Conservation (phyloP, 1,140 invertebrate genomes). For the Brachionus koreanus region DNA sequence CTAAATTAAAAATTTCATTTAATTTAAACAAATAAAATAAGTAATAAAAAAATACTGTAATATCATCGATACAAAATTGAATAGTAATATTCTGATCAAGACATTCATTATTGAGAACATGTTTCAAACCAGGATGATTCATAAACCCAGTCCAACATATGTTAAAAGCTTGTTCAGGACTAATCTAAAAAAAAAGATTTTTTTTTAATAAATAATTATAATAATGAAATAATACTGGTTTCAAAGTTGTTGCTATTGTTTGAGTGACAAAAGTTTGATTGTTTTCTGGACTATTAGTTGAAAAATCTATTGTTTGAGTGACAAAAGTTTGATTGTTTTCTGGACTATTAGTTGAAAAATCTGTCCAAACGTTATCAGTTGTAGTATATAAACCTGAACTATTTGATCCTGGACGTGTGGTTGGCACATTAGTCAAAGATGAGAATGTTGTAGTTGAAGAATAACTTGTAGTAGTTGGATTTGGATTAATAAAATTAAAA, state of each 20-base stretch:
- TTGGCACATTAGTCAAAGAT: too few species aligned
- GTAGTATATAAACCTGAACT: background rate
- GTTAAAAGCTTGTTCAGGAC: background rate
- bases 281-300: background rate
- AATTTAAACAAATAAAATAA: background rate
- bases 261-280: background rate
- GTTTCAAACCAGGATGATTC: background rate
- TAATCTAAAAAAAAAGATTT: background rate
- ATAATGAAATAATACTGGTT: background rate
- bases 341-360: background rate
- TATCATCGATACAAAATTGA: background rate
- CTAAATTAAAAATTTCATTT: background rate
- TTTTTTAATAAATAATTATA: background rate
- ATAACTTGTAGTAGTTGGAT: background rate
- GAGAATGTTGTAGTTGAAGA: background rate
- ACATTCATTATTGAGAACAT: background rate
- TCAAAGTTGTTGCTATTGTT: background rate
- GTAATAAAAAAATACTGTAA: background rate
- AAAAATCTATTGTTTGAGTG: background rate
- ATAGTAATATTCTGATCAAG: background rate
- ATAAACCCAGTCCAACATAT: background rate
- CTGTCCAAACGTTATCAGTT: background rate
- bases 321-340: background rate
- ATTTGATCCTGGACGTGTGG: background rate
- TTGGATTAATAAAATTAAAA: background rate